A percentile compares a stretch with the other conserved stretches of the same genome.
Evolutionary conservation across 2,797 vertebrate species (phyloP).

Genomic region (Tenualosa thibaudeaui): DNA sequence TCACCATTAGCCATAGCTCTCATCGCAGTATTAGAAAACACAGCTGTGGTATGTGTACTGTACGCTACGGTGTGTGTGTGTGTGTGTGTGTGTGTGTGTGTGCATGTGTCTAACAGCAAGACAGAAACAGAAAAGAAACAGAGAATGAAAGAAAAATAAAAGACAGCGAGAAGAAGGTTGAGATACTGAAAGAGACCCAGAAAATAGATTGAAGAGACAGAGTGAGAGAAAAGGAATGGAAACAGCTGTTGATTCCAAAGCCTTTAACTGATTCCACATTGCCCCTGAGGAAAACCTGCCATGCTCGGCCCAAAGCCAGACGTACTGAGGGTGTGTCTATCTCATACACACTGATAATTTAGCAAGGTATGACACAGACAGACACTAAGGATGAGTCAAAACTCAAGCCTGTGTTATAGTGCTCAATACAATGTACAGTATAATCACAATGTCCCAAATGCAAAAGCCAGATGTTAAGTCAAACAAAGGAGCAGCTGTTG

Average conservation of each 20-base stretch:
- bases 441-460: conserved; percentile 39
- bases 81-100: conserved; percentile 46
- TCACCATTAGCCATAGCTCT: conserved; percentile 42
- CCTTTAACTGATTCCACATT: conserved; percentile 73
- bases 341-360: conserved; percentile 3
- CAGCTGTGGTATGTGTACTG: conserved; percentile 64
- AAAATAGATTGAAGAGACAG: background rate
- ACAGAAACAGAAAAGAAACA: background rate
- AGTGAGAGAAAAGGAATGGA: conserved; percentile 50
- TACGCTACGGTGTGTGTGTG: conserved; percentile 59
- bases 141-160: background rate
- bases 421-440: background rate
- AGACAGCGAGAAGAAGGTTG: background rate
- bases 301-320: conserved; percentile 52
- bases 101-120: conserved; percentile 25
- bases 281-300: conserved; percentile 63
- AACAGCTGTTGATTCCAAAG: conserved; percentile 75
- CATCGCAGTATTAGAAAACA: conserved; percentile 57
- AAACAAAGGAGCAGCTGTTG: conserved; percentile 42
- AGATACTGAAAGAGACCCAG: background rate
- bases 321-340: conserved; percentile 11
- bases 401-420: background rate
- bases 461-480: conserved; percentile 51
- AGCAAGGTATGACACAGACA: conserved; percentile 20
- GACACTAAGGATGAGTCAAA: conserved; percentile 49